A percentile compares a stretch with the other conserved stretches of the same genome.
Conservation (phyloP, 2,888 invertebrate genomes). For the Entomobrya multifasciata region DNA sequence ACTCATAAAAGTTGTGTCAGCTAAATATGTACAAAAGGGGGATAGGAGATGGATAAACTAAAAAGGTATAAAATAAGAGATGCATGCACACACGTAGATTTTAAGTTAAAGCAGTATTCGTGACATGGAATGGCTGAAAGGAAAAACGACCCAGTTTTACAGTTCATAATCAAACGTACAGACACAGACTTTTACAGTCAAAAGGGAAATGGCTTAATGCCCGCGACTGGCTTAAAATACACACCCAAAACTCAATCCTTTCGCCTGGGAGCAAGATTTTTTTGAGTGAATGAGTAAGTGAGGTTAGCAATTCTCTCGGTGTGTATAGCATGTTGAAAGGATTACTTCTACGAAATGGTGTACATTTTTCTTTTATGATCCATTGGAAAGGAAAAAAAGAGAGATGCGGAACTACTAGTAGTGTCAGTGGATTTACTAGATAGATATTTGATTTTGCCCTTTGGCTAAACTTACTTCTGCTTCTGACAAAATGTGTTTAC, state of each 20-base stretch:
- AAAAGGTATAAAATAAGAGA: no score
- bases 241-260: conserved; percentile 13
- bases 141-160: conserved; percentile 52
- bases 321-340: not conserved
- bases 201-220: conserved; percentile 46
- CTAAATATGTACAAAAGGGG: not conserved
- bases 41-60: not conserved
- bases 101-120: not conserved
- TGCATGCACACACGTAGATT: not conserved
- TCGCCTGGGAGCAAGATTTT: conserved; percentile 16
- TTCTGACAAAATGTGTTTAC: not conserved
- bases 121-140: conserved; percentile 8
- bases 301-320: not conserved
- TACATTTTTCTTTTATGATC: conserved; percentile 2
- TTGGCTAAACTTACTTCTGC: not conserved
- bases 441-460: conserved; percentile 4
- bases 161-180: conserved; percentile 43
- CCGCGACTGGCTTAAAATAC: conserved; percentile 10
- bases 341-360: not conserved
- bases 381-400: not conserved
- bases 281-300: conserved; percentile 13
- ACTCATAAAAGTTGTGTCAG: conserved; percentile 56
- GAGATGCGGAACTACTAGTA: not conserved
- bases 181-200: not conserved
- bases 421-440: not conserved